A percentile compares a stretch with the other conserved stretches of the same genome.
Evolutionary conservation across 2,113 vertebrate species (phyloP).

Genomic region (Mesembrinibis cayennensis): DNA sequence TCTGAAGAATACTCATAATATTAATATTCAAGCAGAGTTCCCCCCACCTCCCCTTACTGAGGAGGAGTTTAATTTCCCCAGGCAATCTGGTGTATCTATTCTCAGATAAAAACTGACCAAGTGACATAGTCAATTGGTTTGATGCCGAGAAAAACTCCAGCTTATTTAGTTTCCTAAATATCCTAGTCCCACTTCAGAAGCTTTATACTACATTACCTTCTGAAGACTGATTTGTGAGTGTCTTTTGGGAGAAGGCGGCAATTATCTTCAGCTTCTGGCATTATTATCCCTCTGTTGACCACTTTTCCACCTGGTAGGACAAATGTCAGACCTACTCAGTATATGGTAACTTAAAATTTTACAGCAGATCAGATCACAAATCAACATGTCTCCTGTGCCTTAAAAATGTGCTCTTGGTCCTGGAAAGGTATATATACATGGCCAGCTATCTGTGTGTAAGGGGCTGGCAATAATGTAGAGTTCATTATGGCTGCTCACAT

Average conservation of each 20-base stretch:
- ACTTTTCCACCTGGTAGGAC: neutral
- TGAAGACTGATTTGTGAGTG: neutral
- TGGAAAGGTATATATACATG: neutral
- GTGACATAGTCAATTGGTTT: neutral
- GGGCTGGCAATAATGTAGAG: neutral
- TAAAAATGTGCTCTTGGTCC: neutral
- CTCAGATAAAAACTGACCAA: neutral
- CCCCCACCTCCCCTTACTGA: neutral
- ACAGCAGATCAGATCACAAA: neutral
- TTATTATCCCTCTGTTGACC: neutral
- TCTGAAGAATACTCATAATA: neutral
- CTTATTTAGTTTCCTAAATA: slow-evolving; percentile 8
- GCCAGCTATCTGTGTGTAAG: neutral
- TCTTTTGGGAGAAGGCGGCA: neutral
- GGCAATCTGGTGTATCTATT: neutral
- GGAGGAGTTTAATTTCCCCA: slow-evolving; percentile 4
- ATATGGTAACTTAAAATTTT: neutral
- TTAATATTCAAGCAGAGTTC: neutral
- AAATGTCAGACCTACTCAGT: neutral
- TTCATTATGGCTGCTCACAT: neutral
- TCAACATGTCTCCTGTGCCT: neutral
- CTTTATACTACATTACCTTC: neutral
- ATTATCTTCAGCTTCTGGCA: neutral
- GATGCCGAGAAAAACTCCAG: neutral
- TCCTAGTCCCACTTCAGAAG: neutral